A percentile compares a stretch with the other conserved stretches of the same genome.
Conservation (phyloP, 2,888 invertebrate species). For the Dynastes tityus region DNA sequence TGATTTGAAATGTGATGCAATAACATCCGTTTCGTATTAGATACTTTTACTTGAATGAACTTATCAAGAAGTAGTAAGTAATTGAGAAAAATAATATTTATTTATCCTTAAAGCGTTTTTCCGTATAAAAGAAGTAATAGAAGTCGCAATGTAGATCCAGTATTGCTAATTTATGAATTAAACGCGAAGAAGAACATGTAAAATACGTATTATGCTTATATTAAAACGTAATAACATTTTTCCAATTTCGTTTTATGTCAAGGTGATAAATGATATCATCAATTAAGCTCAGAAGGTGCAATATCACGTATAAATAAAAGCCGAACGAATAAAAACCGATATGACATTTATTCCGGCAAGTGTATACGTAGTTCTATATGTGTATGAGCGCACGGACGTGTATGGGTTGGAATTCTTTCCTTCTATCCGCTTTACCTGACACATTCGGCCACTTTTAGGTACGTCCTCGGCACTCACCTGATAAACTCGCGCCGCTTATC, state of each 20-base stretch:
- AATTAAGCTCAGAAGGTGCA: constrained; percentile 24
- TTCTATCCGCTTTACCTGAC: constrained; percentile 35
- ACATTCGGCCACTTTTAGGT: constrained; percentile 42
- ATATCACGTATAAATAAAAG: constrained; percentile 33
- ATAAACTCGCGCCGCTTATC: constrained; percentile 50
- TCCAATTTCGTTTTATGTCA: not conserved
- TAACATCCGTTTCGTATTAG: not conserved
- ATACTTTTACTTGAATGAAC: not conserved
- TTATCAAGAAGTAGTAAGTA: not conserved
- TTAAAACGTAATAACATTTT: too few relatives aligned
- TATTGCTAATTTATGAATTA: not conserved
- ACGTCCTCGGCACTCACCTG: constrained; percentile 47
- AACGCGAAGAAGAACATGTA: not conserved
- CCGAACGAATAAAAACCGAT: constrained; percentile 30
- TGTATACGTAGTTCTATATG: not conserved
- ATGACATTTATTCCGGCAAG: constrained; percentile 41
- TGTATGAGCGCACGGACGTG: not conserved
- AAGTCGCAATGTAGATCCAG: not conserved
- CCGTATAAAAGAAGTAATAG: not conserved
- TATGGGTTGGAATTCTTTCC: constrained; percentile 22
- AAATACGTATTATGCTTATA: not conserved
- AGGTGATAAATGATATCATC: constrained; percentile 15
- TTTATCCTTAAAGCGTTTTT: too few relatives aligned
- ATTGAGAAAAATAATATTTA: not conserved
- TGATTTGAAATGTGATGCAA: not conserved